Evolutionary conservation across 1,140 invertebrate species (phyloP).

Genomic region (Mya arenaria): DNA sequence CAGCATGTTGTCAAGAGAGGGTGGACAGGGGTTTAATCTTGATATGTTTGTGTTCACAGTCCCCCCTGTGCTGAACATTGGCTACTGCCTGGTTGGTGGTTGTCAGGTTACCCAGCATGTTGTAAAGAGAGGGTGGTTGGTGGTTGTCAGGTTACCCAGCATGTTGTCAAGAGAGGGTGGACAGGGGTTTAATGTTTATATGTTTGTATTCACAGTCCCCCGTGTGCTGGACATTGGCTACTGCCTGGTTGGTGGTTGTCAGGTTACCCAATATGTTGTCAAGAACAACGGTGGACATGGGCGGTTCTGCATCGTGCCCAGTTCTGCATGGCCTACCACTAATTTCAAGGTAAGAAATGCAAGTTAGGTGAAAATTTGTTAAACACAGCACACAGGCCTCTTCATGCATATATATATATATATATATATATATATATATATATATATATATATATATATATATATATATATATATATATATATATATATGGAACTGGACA

Average conservation of each 20-base stretch:
- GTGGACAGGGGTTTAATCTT: too few relatives aligned
- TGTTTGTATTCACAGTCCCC: too few relatives aligned
- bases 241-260: slow-evolving; percentile 78
- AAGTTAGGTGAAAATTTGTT: too few relatives aligned
- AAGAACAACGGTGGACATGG: slow-evolving; percentile 79
- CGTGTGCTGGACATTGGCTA: slow-evolving; percentile 75
- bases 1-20: slow-evolving; percentile 76
- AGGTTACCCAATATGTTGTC: slow-evolving; percentile 75
- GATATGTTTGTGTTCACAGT: slow-evolving; percentile 68
- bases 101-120: slow-evolving; percentile 73
- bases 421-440: too few relatives aligned
- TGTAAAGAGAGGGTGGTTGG: slow-evolving; percentile 78
- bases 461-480: too few relatives aligned
- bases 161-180: slow-evolving; percentile 78
- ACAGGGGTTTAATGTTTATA: too few relatives aligned
- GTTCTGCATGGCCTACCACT: slow-evolving; percentile 76
- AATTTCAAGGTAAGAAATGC: slow-evolving; percentile 81
- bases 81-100: slow-evolving; percentile 77
- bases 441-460: too few relatives aligned
- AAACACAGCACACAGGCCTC: too few relatives aligned
- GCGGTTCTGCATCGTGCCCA: slow-evolving; percentile 78
- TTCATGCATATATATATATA: too few relatives aligned
- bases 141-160: too few relatives aligned
- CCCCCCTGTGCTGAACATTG: slow-evolving; percentile 75
- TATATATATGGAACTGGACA: too few relatives aligned